These are phyloP conservation scores for Gonatopus flavifemur DNA, from an alignment of 1,140 invertebrate species.

Conservation along the genomic window DNA sequence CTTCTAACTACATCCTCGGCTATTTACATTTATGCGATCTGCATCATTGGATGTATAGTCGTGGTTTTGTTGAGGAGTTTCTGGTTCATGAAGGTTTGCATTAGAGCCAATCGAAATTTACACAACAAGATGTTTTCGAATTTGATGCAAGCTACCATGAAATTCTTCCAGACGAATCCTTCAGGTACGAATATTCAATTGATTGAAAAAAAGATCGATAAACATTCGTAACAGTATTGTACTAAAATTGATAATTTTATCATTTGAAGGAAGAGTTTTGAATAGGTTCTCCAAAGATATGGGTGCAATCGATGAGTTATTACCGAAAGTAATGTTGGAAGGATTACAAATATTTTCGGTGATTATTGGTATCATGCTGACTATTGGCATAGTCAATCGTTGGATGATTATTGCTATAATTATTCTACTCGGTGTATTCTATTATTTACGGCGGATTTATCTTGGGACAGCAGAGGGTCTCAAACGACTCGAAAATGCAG, in stretches of 20 bases:
- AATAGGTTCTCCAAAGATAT: conserved; percentile 82
- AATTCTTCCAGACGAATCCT: conserved; percentile 84
- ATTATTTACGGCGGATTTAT: conserved; percentile 62
- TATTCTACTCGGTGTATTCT: conserved; percentile 60
- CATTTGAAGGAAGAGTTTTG: conserved; percentile 64
- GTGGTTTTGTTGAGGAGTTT: conserved; percentile 65
- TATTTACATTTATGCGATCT: conserved; percentile 53
- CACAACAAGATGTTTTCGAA: conserved; percentile 84
- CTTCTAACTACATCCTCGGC: conserved; percentile 25
- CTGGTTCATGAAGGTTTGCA: conserved; percentile 78
- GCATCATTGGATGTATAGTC: conserved; percentile 46
- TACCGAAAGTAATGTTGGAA: conserved; percentile 74
- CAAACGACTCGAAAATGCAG: conserved; percentile 60
- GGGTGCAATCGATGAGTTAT: conserved; percentile 77
- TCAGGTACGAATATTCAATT: conserved; percentile 58
- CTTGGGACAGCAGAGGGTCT: conserved; percentile 65
- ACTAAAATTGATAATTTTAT: background rate
- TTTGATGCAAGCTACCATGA: conserved; percentile 75
- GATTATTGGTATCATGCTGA: conserved; percentile 56
- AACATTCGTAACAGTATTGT: background rate
- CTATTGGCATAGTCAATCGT: conserved; percentile 62
- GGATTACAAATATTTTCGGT: conserved; percentile 56
- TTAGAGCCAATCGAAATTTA: conserved; percentile 76
- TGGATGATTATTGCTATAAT: conserved; percentile 63
- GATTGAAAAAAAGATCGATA: background rate